phyloP scores from a whole-genome alignment of 2,797 vertebrate genomes.

The Esox masquinongy region DNA sequence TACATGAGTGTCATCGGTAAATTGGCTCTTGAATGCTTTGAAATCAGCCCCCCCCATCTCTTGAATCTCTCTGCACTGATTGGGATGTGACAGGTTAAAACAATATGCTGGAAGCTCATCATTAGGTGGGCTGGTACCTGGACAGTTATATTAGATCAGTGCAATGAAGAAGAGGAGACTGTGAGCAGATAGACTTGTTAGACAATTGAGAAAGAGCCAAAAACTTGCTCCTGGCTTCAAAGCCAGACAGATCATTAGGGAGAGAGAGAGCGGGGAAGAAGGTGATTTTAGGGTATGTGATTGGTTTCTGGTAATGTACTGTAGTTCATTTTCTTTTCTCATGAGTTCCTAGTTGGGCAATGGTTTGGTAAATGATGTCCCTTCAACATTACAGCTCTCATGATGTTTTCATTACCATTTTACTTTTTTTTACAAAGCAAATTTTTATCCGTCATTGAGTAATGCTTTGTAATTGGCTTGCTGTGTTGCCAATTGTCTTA shows the following conservation, averaged over 20 bases:
- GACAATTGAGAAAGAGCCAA: background rate
- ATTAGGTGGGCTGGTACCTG: background rate
- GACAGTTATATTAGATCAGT: background rate
- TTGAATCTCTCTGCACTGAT: background rate
- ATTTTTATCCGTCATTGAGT: background rate
- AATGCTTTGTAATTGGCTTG: constrained; percentile 10
- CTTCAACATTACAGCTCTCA: background rate
- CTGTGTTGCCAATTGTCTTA: background rate
- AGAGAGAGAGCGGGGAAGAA: background rate
- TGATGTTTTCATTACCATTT: constrained; percentile 8
- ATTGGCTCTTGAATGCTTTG: background rate
- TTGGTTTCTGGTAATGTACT: constrained; percentile 1
- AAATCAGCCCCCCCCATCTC: background rate
- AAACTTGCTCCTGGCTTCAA: background rate
- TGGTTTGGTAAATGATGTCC: background rate
- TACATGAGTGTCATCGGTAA: background rate
- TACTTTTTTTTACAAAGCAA: constrained; percentile 2
- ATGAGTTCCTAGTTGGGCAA: background rate
- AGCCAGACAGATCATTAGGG: constrained; percentile 1
- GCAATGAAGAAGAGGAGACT: background rate
- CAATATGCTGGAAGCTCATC: background rate
- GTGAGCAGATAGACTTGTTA: background rate
- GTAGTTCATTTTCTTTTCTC: background rate
- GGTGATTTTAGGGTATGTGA: background rate
- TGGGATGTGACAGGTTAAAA: background rate